phyloP scores from a whole-genome alignment of 2,888 invertebrate species.

The Deroplatys truncata region DNA sequence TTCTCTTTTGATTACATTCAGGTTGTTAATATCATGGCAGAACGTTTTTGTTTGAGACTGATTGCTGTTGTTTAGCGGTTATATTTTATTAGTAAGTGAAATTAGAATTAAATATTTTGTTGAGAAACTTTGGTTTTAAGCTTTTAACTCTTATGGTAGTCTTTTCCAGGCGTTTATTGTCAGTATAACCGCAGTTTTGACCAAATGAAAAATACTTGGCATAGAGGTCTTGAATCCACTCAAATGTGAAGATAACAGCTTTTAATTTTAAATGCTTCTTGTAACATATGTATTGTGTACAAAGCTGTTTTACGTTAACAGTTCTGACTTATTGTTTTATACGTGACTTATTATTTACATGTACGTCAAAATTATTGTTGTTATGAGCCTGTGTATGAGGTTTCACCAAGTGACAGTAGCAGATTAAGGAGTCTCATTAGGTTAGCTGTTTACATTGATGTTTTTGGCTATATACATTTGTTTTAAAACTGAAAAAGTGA shows the following conservation, averaged over 20 bases:
- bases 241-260: neutral
- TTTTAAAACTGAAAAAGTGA: neutral
- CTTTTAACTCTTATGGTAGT: neutral
- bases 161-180: neutral
- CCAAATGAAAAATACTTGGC: neutral
- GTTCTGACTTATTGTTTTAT: neutral
- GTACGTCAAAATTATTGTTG: neutral
- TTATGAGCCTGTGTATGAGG: neutral
- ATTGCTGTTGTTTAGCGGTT: conserved; percentile 9
- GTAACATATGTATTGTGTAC: neutral
- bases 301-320: neutral
- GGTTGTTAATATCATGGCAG: conserved; percentile 42
- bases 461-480: neutral
- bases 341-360: neutral
- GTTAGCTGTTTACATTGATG: neutral
- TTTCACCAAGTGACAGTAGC: neutral
- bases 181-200: neutral
- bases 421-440: neutral
- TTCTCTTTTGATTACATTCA: conserved; percentile 39
- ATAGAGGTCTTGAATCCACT: neutral
- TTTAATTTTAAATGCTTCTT: neutral
- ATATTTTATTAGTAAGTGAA: conserved; percentile 11
- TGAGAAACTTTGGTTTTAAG: neutral
- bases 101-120: neutral
- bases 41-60: conserved; percentile 25